Percentiles rank a stretch among this genome's conserved stretches.
Evolutionary conservation across 2,797 vertebrate species (phyloP).

Genomic region (Megaceryle alcyon): DNA sequence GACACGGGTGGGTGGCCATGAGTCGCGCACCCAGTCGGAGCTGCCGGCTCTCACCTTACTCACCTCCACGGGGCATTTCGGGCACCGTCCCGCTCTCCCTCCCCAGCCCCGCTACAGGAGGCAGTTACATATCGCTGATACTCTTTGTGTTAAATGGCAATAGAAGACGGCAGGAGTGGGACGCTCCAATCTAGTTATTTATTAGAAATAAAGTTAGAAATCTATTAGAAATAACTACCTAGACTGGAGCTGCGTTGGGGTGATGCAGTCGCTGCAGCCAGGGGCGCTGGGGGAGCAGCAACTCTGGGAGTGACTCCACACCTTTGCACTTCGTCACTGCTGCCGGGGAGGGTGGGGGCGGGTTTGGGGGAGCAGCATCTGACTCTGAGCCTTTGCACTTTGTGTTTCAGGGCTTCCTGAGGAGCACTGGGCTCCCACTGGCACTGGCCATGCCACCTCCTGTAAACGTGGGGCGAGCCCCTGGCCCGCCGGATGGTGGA

Average conservation of each 20-base stretch:
- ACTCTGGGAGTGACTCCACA: background rate
- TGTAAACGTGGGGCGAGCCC: background rate
- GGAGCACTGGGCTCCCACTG: background rate
- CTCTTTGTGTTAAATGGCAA: fast-evolving
- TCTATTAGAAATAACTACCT: background rate
- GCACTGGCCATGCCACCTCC: conserved; percentile 73
- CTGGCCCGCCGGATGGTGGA: conserved; percentile 79
- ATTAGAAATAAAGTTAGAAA: background rate
- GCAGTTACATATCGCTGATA: fast-evolving
- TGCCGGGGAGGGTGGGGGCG: background rate
- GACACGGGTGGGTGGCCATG: too few species aligned
- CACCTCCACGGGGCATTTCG: background rate
- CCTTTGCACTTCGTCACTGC: background rate
- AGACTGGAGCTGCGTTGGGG: fast-evolving
- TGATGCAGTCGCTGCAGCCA: background rate
- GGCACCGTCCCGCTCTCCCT: too few species aligned
- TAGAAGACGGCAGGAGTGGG: background rate
- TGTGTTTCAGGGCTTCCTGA: conserved; percentile 54
- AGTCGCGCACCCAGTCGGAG: background rate
- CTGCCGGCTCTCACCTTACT: background rate
- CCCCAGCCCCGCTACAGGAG: fast-evolving
- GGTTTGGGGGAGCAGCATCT: background rate
- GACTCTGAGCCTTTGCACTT: background rate
- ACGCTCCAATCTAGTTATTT: background rate
- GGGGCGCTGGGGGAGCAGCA: background rate